Base-by-base conservation (phyloP, 2,888 invertebrate genomes). In the Tetrapedia diversipes region DNA sequence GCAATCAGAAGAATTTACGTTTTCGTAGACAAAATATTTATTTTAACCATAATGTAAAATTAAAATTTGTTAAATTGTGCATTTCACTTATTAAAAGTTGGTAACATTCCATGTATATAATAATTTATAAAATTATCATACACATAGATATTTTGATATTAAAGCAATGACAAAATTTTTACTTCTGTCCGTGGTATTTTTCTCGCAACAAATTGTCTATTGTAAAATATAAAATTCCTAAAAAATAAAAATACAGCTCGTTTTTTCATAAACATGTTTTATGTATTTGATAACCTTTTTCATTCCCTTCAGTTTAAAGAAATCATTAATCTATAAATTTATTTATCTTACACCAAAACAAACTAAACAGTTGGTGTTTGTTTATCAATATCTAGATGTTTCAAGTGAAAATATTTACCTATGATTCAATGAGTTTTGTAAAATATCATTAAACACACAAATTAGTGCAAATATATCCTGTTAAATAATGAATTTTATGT, bases 21-120 rank as follows among this genome's bases (percentile, higher is more conserved):
- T 43, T 24, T 54, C 37, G 22, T 14, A 11, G n/a, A 32, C 39
- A 29, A 65, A 54, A 14, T 34, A 49, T 16, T 22, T 65, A 32
- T 37, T 29, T 57, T 10, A 16, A 45, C 59, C 19, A 24, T 47
- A 27, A 34, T 22, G 43, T 32, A 34, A 73, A 19, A 49, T 14
- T 39, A 60, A 53, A 56, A 11, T 24, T 45, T 41, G 24, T 19
- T 29, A 61, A 57, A 19, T 45, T 22, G 16, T 71, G 45, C 56
- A 65, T 72, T 67, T 47, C 37, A 67, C 16, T 27, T 39, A 66
- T 8, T n/a, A 71, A 32, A 34, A n/a, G 37, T 53, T 22, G 27
- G 39, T 59, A 67, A 60, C 77, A 79, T 79, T 79, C 78, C 78
- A 51, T 51, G 60, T 67, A 67, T 29, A 51, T 65, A 75, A 69